These are phyloP conservation scores for Ageneiosus marmoratus DNA, from an alignment of 2,113 vertebrate species.

Conservation along the genomic window DNA sequence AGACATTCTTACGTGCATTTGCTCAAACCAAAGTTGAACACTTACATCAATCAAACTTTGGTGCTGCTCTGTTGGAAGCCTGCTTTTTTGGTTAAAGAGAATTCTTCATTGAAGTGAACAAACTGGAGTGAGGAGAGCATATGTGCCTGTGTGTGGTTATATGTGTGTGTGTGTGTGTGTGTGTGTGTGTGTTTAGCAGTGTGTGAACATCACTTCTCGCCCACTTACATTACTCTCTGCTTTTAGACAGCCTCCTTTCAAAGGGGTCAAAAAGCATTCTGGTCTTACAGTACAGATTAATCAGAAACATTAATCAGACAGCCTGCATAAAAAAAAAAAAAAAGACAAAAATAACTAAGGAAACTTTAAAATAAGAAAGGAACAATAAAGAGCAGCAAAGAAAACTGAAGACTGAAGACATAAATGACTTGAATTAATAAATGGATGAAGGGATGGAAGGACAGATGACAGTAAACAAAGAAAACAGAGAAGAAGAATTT, in stretches of 20 bases:
- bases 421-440: not conserved
- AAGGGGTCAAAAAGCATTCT: constrained; percentile 53
- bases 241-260: constrained; percentile 49
- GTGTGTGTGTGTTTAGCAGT: not conserved
- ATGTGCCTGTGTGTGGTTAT: constrained; percentile 25
- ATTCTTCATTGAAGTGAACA: constrained; percentile 26
- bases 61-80: constrained; percentile 7
- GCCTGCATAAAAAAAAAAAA: not conserved
- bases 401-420: not conserved
- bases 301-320: constrained; percentile 55
- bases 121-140: constrained; percentile 7
- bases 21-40: constrained; percentile 40
- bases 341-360: not conserved
- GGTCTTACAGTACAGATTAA: constrained; percentile 59
- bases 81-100: constrained; percentile 27
- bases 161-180: not conserved
- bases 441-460: not conserved
- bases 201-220: constrained; percentile 48
- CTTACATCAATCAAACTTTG: not conserved
- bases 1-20: constrained; percentile 45
- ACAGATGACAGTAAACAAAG: not conserved
- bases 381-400: not conserved
- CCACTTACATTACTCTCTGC: constrained; percentile 51
- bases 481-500: not conserved
- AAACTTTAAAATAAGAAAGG: not conserved